Percentiles rank a stretch among this genome's conserved stretches.
These are phyloP conservation scores for Neolamprologus modestus DNA, from an alignment of 2,113 vertebrate genomes.

Conservation along the genomic window DNA sequence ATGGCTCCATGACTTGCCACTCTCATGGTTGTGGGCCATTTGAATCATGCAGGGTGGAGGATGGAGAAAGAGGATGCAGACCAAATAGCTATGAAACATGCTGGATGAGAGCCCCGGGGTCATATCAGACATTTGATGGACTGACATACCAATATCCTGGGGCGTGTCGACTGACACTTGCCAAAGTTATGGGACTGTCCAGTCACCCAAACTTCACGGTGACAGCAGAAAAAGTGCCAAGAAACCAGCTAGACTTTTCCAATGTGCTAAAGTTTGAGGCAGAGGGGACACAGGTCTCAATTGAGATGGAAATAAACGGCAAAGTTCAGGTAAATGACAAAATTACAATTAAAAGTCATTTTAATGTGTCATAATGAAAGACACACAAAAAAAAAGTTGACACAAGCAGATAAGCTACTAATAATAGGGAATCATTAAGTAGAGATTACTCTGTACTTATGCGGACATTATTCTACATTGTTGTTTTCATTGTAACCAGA, in stretches of 20 bases:
- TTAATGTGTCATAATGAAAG: neutral
- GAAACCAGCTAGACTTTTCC: no score
- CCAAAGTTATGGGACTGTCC: no score
- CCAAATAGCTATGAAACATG: neutral
- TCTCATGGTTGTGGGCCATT: slow-evolving; percentile 13
- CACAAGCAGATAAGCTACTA: neutral
- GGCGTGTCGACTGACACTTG: no score
- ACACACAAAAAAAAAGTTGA: neutral
- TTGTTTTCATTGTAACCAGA: neutral
- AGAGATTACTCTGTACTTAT: neutral
- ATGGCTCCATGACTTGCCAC: slow-evolving; percentile 34
- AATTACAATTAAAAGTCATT: fast-evolving
- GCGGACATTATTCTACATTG: neutral
- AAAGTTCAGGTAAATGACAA: slow-evolving; percentile 1
- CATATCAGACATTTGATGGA: no score
- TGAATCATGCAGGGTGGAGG: slow-evolving; percentile 13
- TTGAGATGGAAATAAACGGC: no score
- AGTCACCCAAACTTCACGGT: no score
- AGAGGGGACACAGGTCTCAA: no score
- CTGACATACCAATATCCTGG: no score
- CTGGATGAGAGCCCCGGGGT: neutral
- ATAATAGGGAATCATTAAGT: neutral
- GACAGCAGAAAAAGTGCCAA: no score
- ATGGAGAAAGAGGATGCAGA: no score
- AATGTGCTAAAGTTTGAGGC: no score